A percentile compares a stretch with the other conserved stretches of the same genome.
These are phyloP conservation scores for Gonocerus acuteangulatus DNA, from an alignment of 2,888 invertebrate genomes.

Conservation along the genomic window DNA sequence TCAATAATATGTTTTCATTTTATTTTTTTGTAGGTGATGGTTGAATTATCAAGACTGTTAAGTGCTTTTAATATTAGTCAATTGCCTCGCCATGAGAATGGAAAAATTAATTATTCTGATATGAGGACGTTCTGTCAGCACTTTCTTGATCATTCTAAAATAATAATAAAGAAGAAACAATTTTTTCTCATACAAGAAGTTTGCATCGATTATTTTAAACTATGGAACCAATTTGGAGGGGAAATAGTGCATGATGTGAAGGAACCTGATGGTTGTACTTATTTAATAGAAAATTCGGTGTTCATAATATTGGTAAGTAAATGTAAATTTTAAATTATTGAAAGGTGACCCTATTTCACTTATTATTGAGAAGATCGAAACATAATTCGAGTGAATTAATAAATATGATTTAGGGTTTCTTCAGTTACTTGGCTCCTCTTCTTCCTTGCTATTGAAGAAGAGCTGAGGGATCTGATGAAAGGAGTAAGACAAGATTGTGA, in stretches of 20 bases:
- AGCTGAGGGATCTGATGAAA: no score
- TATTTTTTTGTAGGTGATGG: background rate
- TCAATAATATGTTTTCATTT: background rate
- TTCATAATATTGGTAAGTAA: slow-evolving; percentile 16
- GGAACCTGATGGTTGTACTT: background rate
- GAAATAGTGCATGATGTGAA: slow-evolving; percentile 3
- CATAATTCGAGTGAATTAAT: no score
- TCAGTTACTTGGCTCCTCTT: no score
- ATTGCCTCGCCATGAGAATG: background rate
- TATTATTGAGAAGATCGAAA: no score
- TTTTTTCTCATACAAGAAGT: slow-evolving; percentile 10
- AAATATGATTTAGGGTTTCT: no score
- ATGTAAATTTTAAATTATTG: background rate
- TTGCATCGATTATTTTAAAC: slow-evolving; percentile 18
- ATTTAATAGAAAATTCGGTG: slow-evolving; percentile 10
- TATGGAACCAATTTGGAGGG: slow-evolving; percentile 11
- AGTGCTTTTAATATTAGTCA: slow-evolving; percentile 2
- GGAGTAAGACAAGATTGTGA: no score
- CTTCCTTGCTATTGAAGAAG: no score
- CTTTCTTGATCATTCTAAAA: background rate
- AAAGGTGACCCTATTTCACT: no score
- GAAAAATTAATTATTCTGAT: slow-evolving; percentile 6
- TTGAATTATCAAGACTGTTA: slow-evolving; percentile 2
- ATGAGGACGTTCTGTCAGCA: background rate
- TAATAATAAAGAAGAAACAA: slow-evolving; percentile 7